Base-by-base conservation (phyloP, 1,140 invertebrate species). In the Cyrtorhinus lividipennis region DNA sequence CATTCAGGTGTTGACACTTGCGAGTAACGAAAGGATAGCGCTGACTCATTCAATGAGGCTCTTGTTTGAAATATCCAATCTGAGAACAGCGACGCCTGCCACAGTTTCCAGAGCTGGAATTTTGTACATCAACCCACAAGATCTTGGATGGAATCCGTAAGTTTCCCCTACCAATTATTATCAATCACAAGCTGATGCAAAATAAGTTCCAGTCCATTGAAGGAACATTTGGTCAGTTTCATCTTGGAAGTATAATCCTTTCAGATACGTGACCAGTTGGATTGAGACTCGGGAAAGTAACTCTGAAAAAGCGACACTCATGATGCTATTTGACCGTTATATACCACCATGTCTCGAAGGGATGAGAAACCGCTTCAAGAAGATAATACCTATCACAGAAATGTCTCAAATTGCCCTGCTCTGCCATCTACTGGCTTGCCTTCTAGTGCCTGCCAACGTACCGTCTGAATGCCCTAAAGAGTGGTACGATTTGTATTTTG, bases 101-200 rank as follows among this genome's bases (percentile, higher is more conserved):
- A 97, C 95, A 10, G 95, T 97, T 15, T 97, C 93, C 2, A 78
- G 94, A 71, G 94, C 94, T 66, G 95, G 94, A 53, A 94, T 94
- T 69, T 73, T 94, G 26, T 94, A 93, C 69, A 88, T 94, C 13
- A 94, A 97, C 76, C 85, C 92, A 8, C 88, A 92, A 72, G 94
- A 97, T 78, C 81, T 98, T 46, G 93, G 94, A 23, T 97, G 94
- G 94, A 95, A 95, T 79, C 92, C 94, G 79, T 95, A 83, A 82
- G 82, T 62, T n/a, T n/a, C n/a, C n/a, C n/a, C n/a, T n/a, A n/a
- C n/a, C n/a, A n/a, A n/a, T n/a, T n/a, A n/a, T n/a, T n/a, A n/a
- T n/a, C n/a, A n/a, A n/a, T n/a, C n/a, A n/a, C n/a, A n/a, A n/a
- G n/a, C n/a, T n/a, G n/a, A n/a, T n/a, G n/a, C n/a, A n/a, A n/a